Percentiles rank a stretch among this genome's conserved stretches.
phyloP scores from a whole-genome alignment of 2,888 invertebrate species.

The Himalopsyche kuldschensis region DNA sequence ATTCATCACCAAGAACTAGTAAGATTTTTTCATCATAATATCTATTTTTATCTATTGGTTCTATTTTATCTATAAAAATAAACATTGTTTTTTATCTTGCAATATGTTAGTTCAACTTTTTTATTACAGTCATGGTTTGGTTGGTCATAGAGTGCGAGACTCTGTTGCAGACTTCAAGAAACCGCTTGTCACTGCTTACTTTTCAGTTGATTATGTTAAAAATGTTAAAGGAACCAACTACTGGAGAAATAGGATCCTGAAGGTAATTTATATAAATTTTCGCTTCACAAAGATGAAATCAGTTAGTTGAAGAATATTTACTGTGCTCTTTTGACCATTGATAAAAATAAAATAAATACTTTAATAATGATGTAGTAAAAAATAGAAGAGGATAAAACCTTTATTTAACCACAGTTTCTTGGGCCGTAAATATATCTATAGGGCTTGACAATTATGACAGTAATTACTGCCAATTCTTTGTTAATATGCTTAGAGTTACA shows the following conservation, averaged over 20 bases:
- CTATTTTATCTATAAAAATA: neutral
- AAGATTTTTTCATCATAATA: conserved; percentile 50
- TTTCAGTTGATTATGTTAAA: conserved; percentile 92
- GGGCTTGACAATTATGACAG: too few species aligned
- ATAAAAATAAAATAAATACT: too few species aligned
- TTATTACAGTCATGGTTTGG: conserved; percentile 78
- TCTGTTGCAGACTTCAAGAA: conserved; percentile 83
- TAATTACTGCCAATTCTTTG: too few species aligned
- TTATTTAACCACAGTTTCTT: too few species aligned
- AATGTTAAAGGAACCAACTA: conserved; percentile 98
- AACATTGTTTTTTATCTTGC: neutral
- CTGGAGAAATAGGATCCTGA: conserved; percentile 96
- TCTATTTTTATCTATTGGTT: neutral
- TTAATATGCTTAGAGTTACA: neutral
- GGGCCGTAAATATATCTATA: too few species aligned
- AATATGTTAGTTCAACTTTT: neutral
- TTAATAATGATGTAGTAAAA: too few species aligned
- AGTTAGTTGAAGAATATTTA: too few species aligned
- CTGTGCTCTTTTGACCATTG: too few species aligned
- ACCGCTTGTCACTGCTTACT: conserved; percentile 91
- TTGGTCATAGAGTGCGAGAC: conserved; percentile 85
- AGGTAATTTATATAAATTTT: conserved; percentile 53
- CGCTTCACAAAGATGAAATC: too few species aligned
- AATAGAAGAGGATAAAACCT: too few species aligned
- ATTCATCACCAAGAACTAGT: conserved; percentile 87